Conservation (phyloP, 1,140 invertebrate genomes). For the Dendroctonus ponderosae region DNA sequence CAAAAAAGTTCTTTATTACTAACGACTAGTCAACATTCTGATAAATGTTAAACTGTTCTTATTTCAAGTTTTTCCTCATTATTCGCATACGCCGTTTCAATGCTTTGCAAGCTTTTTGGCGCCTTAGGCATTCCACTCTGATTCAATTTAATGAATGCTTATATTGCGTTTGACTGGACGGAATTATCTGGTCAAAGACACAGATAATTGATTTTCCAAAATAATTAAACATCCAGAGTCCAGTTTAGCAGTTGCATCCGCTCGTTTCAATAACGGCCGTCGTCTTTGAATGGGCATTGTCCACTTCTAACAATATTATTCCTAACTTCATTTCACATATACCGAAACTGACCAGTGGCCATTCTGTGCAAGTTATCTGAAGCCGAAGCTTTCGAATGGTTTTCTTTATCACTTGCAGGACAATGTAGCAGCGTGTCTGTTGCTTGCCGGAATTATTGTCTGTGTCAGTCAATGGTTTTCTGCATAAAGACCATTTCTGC, state of each 20-base stretch:
- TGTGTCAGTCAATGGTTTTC: no score
- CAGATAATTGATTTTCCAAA: constrained; percentile 6
- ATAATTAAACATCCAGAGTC: constrained; percentile 7
- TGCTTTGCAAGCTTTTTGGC: no score
- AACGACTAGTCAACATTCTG: no score
- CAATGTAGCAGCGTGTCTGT: constrained; percentile 2
- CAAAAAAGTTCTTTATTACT: no score
- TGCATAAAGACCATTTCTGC: no score
- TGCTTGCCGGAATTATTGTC: constrained; percentile 11
- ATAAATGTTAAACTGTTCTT: no score
- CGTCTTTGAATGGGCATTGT: constrained; percentile 28
- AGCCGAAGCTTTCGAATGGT: constrained; percentile 25
- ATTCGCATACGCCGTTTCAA: no score
- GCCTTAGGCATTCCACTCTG: no score
- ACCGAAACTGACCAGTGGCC: constrained; percentile 28
- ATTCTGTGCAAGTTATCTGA: constrained; percentile 27
- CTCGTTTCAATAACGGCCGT: constrained; percentile 7
- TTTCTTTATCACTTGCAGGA: constrained; percentile 27
- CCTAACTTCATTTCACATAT: constrained; percentile 28
- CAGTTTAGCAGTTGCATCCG: constrained; percentile 18
- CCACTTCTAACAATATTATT: constrained; percentile 25
- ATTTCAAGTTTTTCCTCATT: no score
- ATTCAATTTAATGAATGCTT: no score
- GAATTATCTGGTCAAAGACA: no score
- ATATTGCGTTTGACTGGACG: no score